phyloP scores from a whole-genome alignment of 1,140 invertebrate species.

The Centruroides vittatus region DNA sequence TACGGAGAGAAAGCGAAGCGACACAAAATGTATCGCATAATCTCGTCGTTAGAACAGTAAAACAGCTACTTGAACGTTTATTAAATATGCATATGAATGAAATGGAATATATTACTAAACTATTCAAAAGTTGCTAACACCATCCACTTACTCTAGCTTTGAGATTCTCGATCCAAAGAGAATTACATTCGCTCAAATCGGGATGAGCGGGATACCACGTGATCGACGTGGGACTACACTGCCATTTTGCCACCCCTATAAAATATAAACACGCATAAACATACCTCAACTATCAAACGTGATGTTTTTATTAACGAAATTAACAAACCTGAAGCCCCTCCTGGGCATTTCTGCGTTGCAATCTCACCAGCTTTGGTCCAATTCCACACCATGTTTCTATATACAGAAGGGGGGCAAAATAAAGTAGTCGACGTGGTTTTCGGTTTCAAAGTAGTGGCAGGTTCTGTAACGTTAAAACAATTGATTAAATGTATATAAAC shows the following conservation, averaged over 20 bases:
- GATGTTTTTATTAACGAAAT: too few species aligned
- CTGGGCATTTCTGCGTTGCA: constrained; percentile 70
- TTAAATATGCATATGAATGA: too few species aligned
- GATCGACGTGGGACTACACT: constrained; percentile 21
- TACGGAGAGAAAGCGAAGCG: too few species aligned
- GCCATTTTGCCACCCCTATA: constrained; percentile 24
- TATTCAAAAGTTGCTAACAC: too few species aligned
- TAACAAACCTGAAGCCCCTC: constrained; percentile 46
- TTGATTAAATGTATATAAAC: too few species aligned
- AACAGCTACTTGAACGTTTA: too few species aligned
- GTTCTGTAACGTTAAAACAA: too few species aligned
- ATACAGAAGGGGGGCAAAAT: constrained; percentile 49
- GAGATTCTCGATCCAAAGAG: constrained; percentile 70
- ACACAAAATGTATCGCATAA: too few species aligned
- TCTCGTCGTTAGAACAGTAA: too few species aligned
- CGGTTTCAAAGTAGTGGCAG: too few species aligned
- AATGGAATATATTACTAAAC: too few species aligned
- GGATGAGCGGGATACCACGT: constrained; percentile 61
- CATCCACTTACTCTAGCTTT: constrained; percentile 19
- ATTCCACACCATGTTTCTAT: constrained; percentile 73
- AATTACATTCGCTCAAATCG: constrained; percentile 78
- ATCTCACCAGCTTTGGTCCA: constrained; percentile 61
- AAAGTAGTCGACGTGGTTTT: background rate
- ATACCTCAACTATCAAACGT: background rate
- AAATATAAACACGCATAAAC: background rate